Base-by-base conservation (phyloP, 92 coral and sea anemone species). In the Porites rus region DNA sequence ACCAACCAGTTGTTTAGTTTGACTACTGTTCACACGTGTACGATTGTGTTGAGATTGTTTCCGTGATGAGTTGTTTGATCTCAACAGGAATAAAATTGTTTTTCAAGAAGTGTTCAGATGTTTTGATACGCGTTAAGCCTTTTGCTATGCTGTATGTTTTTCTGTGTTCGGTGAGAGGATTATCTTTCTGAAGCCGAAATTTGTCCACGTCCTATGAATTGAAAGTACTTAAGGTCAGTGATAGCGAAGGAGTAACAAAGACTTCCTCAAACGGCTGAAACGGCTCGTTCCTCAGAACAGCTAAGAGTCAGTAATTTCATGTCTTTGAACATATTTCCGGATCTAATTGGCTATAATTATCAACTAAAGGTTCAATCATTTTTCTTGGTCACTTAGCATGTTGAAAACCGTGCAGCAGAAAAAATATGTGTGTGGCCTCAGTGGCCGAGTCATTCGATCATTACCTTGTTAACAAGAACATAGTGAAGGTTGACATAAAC, bases 51-150 rank as follows among this genome's bases (percentile, higher is more conserved):
- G 20, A 56, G 21, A 56, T 56, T 56, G 24, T 6, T 76, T 56
- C 65, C 80, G 66, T 76, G 67, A 76, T 25, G n/a, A 18, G 1
- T 24, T 75, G n/a, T 75, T 75, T 76, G 80, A 10, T 8, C 19
- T 76, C 4, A 43, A 58, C 11, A 18, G 68, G 68, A 56, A 22
- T 59, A 24, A 17, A 75, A 1, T 4, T 75, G 65, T 56, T 75
- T 58, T 20, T 13, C 80, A 24, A 28, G 65, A 75, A 58, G 80
- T 76, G 8, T 76, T 10, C 56, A 10, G 12, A 75, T 53, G 6
- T 7, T 14, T 52, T 11, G 7, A 56, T 76, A 25, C 22, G 3
- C 25, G 80, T 76, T 58, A 58, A 66, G 77, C 9, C 8, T 59
- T 51, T 51, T 4, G n/a, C n/a, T 53, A 3, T 51, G 11, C 53